A percentile compares a stretch with the other conserved stretches of the same genome.
phyloP scores from a whole-genome alignment of 2,797 vertebrate genomes.

The Diceros bicornis region DNA sequence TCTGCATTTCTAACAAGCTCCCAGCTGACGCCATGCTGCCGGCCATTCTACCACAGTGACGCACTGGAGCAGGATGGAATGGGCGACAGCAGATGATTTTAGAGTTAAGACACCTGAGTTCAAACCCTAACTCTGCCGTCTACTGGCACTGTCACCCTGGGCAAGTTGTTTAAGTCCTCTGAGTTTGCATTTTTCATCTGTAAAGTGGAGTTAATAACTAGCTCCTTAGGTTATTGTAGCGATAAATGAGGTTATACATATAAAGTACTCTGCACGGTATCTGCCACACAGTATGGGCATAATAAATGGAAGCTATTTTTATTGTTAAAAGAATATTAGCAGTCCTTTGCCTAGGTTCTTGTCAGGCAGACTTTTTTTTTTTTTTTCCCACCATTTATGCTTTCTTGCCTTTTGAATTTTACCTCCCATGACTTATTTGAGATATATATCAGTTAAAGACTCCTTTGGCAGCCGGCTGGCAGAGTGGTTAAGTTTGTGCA shows the following conservation, averaged over 20 bases:
- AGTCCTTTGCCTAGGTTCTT: neutral
- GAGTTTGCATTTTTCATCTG: neutral
- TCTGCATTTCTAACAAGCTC: neutral
- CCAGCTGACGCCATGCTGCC: neutral
- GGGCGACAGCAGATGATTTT: too few species aligned
- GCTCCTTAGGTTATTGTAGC: neutral
- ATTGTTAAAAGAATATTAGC: neutral
- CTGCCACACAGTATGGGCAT: neutral
- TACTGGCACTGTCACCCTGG: neutral
- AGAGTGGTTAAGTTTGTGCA: too few species aligned
- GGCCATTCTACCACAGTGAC: neutral
- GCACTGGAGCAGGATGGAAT: neutral
- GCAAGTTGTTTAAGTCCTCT: neutral
- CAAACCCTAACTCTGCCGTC: neutral
- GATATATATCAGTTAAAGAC: neutral
- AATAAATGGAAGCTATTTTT: neutral
- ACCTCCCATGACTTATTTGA: neutral
- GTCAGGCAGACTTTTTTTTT: neutral
- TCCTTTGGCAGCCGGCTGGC: too few species aligned
- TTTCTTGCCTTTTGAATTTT: neutral
- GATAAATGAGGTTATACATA: too few species aligned
- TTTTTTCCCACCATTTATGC: too few species aligned
- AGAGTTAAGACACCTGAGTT: neutral
- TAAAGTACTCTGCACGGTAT: neutral
- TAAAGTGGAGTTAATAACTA: neutral